Evolutionary conservation across 1,140 invertebrate genomes (phyloP).

Genomic region (Pogonus chalceus): DNA sequence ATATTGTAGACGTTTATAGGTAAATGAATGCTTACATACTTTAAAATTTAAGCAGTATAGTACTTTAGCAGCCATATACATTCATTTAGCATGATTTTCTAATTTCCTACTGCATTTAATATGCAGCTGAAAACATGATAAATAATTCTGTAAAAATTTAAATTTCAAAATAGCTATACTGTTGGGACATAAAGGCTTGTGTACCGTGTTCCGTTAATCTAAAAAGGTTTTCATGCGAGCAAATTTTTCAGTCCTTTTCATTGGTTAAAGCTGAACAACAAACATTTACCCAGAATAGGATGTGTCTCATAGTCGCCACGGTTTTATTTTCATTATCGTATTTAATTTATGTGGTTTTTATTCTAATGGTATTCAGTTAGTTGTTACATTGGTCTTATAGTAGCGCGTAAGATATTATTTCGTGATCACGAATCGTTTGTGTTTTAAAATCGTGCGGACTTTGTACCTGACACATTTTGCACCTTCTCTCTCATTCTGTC

Average conservation of each 20-base stretch:
- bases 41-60: not conserved
- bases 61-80: not conserved
- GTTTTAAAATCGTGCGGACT: not conserved
- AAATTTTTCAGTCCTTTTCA: not conserved
- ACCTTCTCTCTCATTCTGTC: not conserved
- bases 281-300: no score
- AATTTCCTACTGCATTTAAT: not conserved
- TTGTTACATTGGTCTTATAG: no score
- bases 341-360: no score
- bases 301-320: no score
- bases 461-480: not conserved
- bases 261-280: no score
- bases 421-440: not conserved
- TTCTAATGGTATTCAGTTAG: no score
- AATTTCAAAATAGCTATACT: not conserved
- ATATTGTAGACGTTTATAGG: not conserved
- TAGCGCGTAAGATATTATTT: no score
- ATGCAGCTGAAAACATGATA: not conserved
- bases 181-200: not conserved
- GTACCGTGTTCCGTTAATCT: not conserved
- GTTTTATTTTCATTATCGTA: no score
- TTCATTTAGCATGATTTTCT: not conserved
- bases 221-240: not conserved
- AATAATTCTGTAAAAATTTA: constrained; percentile 2
- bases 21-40: not conserved